Evolutionary conservation across 2,888 invertebrate genomes (phyloP).

Genomic region (Ashinkailepas kermadecensis): DNA sequence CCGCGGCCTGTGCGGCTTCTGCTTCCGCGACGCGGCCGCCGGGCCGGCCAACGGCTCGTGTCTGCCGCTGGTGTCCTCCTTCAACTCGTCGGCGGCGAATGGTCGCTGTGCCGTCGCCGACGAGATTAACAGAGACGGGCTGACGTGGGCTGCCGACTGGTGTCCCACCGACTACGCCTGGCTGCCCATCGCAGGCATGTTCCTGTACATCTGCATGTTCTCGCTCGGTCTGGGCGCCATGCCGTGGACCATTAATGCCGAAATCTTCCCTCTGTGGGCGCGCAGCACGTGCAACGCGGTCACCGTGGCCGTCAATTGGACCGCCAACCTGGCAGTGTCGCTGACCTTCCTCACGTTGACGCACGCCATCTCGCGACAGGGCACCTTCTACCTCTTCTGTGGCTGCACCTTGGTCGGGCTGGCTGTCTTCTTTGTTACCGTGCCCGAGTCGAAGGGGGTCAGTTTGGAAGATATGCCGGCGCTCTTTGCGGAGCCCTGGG

Average conservation of each 20-base stretch:
- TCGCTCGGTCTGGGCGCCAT: constrained; percentile 50
- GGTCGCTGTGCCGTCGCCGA: constrained; percentile 7
- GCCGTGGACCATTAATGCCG: constrained; percentile 51
- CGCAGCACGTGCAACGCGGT: constrained; percentile 46
- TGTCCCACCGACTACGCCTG: constrained; percentile 37
- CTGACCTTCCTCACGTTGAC: constrained; percentile 40
- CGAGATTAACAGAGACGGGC: constrained; percentile 26
- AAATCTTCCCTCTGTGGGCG: constrained; percentile 51
- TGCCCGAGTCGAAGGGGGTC: constrained; percentile 47
- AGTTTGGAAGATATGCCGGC: constrained; percentile 46
- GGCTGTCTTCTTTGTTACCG: constrained; percentile 37
- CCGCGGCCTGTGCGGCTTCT: constrained; percentile 45
- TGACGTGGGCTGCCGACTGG: constrained; percentile 32
- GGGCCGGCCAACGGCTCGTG: constrained; percentile 40
- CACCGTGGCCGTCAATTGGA: constrained; percentile 45
- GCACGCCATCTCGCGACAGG: constrained; percentile 44
- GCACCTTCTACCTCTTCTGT: constrained; percentile 50
- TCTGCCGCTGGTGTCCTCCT: constrained; percentile 31
- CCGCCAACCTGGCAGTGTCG: no score
- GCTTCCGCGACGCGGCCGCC: constrained; percentile 38
- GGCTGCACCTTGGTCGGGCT: constrained; percentile 45
- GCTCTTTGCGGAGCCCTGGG: not conserved
- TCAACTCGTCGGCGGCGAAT: not conserved
- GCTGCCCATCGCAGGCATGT: constrained; percentile 44
- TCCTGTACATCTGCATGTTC: constrained; percentile 46